Evolutionary conservation across 2,113 vertebrate species (phyloP).

Genomic region (Lasiurus borealis): DNA sequence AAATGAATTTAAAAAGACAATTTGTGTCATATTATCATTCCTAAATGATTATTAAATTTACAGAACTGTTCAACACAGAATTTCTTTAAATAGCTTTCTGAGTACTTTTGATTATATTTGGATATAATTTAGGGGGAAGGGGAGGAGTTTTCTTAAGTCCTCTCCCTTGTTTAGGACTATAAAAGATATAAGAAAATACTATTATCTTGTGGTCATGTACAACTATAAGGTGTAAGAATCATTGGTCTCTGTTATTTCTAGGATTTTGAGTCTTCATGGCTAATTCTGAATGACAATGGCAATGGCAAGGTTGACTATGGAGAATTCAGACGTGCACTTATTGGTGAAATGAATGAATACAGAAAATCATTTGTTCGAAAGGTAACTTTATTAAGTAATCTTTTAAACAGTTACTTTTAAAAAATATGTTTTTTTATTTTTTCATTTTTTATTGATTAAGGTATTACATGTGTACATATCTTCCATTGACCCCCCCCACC

Average conservation of each 20-base stretch:
- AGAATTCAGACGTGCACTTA: conserved; percentile 84
- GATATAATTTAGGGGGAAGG: neutral
- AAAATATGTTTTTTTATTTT: too few relatives aligned
- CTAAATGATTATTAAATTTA: neutral
- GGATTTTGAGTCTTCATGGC: conserved; percentile 89
- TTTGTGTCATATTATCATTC: neutral
- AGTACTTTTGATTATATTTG: conserved; percentile 4
- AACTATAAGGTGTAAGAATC: neutral
- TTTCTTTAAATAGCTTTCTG: conserved; percentile 24
- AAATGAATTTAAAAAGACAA: neutral
- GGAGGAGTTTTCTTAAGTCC: neutral
- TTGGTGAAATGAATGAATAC: conserved; percentile 92
- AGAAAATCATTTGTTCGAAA: conserved; percentile 91
- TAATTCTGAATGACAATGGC: conserved; percentile 80
- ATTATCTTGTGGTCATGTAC: neutral
- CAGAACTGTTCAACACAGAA: neutral
- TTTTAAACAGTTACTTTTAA: conserved; percentile 1
- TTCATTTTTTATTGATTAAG: too few relatives aligned
- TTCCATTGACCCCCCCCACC: too few relatives aligned
- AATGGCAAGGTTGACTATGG: conserved; percentile 82
- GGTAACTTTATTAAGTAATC: conserved; percentile 83
- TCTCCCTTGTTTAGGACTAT: neutral
- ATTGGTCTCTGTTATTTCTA: conserved; percentile 71
- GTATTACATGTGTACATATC: too few relatives aligned
- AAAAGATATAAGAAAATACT: neutral